phyloP scores from a whole-genome alignment of 2,888 invertebrate genomes.

The Athalia cordata region DNA sequence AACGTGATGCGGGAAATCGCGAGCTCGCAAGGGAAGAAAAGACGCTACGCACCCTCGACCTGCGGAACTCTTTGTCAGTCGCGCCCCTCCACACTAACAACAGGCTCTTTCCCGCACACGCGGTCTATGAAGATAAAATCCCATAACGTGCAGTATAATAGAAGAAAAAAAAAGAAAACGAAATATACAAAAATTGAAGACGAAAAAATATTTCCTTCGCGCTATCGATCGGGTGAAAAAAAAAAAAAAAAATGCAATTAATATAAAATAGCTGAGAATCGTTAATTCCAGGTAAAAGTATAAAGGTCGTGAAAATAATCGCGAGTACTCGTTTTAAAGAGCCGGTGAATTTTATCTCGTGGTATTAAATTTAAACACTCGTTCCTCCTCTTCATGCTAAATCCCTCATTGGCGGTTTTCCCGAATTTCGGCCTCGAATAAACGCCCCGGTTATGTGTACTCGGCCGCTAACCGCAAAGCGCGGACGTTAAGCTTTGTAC shows the following conservation, averaged over 20 bases:
- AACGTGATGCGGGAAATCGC: constrained; percentile 1
- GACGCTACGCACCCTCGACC: constrained; percentile 26
- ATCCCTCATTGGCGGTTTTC: constrained; percentile 44
- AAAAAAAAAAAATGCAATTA: too few species aligned
- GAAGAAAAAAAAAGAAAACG: too few species aligned
- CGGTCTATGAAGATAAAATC: too few species aligned
- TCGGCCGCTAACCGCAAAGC: constrained; percentile 37
- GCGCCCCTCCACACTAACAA: neutral
- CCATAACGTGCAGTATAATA: too few species aligned
- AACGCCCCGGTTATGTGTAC: constrained; percentile 17
- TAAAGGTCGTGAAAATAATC: too few species aligned
- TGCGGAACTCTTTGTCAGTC: constrained; percentile 21
- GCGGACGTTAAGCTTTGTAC: constrained; percentile 31
- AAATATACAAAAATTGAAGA: too few species aligned
- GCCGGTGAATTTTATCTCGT: neutral
- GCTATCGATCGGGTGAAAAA: too few species aligned
- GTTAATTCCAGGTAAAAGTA: too few species aligned
- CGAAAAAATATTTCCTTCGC: too few species aligned
- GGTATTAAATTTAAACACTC: too few species aligned
- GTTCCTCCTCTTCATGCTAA: neutral
- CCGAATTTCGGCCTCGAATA: constrained; percentile 42
- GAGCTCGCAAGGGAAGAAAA: constrained; percentile 21
- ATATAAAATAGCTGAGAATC: too few species aligned
- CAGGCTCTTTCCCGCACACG: neutral
- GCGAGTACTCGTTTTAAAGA: constrained; percentile 11